Base-by-base conservation (phyloP, 2,888 invertebrate species). In the Galerucella pusilla region DNA sequence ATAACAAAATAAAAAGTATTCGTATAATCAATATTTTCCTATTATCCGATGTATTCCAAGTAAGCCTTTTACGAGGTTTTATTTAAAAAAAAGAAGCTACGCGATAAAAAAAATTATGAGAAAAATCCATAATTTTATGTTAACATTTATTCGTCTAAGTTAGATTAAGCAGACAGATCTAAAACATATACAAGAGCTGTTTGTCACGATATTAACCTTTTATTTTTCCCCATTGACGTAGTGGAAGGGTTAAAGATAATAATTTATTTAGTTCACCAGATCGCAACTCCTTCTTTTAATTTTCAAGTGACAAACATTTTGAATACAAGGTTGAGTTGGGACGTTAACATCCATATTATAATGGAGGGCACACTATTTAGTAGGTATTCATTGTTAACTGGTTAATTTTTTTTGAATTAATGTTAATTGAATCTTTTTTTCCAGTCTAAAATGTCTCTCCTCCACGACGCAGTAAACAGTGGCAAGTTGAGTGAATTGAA, bases 381-480 rank as follows among this genome's bases (percentile, higher is more conserved):
- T 35, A 5, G 2, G 2, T n/a, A n/a, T n/a, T n/a, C 35, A 35
- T 35, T 35, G 35, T 5, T 35, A 0, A 35, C 35, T 35, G 35
- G 35, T 35, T 4, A 35, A 35, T 7, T 35, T 35, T 35, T 35
- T 7, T 7, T 35, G 7, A 35, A 7, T 7, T 35, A 42, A 42
- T 63, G 2, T 11, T 11, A 20, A 66, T 52, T 16, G 7, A 66
- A 46, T 6, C 25, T 16, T 68, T 61, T 60, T 65, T 85, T 88
- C 67, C 82, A 92, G 92, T 90, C 91, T 2, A 94, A 93, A 87
- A 94, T 96, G 75, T 91, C 93, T 67, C 91, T 93, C 60, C 89
- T 95, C 1, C 96, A 96, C 84, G 92, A 92, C 64, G 93, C 95
- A 1, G 94, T 94, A 5, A 91, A 92, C 75, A 91, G 91, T 72